These are phyloP conservation scores for Podabrus alpinus DNA, from an alignment of 2,888 invertebrate species.

Conservation along the genomic window DNA sequence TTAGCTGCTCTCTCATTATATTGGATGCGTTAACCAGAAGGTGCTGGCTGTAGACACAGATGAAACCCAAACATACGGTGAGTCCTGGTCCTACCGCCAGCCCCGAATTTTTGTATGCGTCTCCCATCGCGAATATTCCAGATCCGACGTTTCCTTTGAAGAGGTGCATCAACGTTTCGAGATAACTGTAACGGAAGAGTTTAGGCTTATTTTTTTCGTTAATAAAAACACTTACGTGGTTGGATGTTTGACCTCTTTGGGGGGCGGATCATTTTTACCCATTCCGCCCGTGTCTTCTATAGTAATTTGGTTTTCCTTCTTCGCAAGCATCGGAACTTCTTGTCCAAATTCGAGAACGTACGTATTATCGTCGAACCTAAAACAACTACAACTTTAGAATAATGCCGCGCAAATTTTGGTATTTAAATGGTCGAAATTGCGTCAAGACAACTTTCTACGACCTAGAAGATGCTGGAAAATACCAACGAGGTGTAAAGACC, in stretches of 20 bases:
- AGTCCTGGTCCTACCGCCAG: conserved; percentile 79
- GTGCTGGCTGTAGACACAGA: conserved; percentile 92
- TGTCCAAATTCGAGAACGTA: background rate
- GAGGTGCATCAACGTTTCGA: conserved; percentile 87
- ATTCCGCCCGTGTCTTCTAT: background rate
- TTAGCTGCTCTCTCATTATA: conserved; percentile 65
- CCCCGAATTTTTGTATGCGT: conserved; percentile 91
- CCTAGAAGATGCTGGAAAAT: background rate
- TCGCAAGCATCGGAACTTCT: background rate
- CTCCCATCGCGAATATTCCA: conserved; percentile 93
- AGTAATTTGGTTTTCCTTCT: background rate
- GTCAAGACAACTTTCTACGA: background rate
- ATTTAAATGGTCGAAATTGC: background rate
- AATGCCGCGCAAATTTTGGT: background rate
- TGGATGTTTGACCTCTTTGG: background rate
- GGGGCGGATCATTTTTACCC: background rate
- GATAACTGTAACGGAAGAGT: conserved; percentile 63
- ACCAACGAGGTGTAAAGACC: background rate
- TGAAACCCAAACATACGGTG: conserved; percentile 78
- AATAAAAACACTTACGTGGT: background rate
- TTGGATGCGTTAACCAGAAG: conserved; percentile 78
- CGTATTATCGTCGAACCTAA: background rate
- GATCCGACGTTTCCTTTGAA: conserved; percentile 96
- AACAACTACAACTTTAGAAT: background rate
- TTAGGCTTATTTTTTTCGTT: background rate